Evolutionary conservation across 2,797 vertebrate species (phyloP).

Genomic region (Oreonectes daqikongensis): DNA sequence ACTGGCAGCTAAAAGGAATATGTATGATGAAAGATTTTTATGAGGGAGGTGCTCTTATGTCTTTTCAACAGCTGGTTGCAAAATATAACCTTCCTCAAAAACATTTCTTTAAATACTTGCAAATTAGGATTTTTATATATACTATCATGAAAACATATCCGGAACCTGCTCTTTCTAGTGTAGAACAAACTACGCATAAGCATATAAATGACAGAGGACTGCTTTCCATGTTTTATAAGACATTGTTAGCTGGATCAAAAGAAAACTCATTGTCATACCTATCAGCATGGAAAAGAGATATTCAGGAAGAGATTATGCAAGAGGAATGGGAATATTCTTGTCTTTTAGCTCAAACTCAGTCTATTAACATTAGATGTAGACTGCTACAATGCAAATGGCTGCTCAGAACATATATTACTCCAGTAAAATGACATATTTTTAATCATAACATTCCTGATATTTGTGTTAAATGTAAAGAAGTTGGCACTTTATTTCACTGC

Average conservation of each 20-base stretch:
- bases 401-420: neutral
- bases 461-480: neutral
- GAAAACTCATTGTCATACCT: neutral
- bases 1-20: no score
- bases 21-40: no score
- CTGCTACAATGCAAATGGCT: slow-evolving; percentile 13
- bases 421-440: neutral
- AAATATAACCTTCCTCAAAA: no score
- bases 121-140: no score
- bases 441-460: neutral
- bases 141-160: no score
- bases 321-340: neutral
- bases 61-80: no score
- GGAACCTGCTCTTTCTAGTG: neutral
- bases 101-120: no score
- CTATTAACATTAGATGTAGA: slow-evolving; percentile 5
- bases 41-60: no score
- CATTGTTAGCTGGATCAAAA: neutral
- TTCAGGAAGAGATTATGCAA: neutral
- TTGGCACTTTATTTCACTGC: slow-evolving; percentile 19
- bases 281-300: no score
- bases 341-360: slow-evolving; percentile 1
- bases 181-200: neutral
- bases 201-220: neutral
- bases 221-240: slow-evolving; percentile 4